phyloP scores from a whole-genome alignment of 2,113 vertebrate species.

The Balaenoptera acutorostrata region DNA sequence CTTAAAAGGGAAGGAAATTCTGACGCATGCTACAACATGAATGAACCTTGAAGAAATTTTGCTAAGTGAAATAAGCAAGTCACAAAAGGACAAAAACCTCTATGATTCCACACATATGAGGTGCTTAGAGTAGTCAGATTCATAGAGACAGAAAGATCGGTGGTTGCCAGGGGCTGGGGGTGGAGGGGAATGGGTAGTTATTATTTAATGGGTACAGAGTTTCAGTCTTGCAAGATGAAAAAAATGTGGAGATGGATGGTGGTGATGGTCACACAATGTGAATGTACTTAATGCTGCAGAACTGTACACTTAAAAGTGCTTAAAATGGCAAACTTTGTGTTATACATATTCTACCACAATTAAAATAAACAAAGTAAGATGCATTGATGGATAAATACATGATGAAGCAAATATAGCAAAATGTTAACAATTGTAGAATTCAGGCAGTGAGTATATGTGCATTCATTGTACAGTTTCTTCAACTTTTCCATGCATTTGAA shows the following conservation, averaged over 20 bases:
- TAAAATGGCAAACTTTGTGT: neutral
- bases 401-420: neutral
- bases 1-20: neutral
- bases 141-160: neutral
- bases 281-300: neutral
- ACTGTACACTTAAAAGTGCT: neutral
- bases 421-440: neutral
- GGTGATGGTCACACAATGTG: neutral
- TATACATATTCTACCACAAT: neutral
- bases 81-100: neutral
- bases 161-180: neutral
- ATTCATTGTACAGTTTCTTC: neutral
- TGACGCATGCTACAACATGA: neutral
- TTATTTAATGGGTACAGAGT: neutral
- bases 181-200: neutral
- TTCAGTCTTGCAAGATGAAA: neutral
- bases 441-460: neutral
- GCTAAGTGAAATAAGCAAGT: neutral
- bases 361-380: neutral
- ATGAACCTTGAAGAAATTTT: neutral
- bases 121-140: neutral
- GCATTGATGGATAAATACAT: neutral
- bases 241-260: neutral
- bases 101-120: neutral
- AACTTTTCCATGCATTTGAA: neutral